Evolutionary conservation across 2,797 vertebrate genomes (phyloP).

Genomic region (Platalea minor): DNA sequence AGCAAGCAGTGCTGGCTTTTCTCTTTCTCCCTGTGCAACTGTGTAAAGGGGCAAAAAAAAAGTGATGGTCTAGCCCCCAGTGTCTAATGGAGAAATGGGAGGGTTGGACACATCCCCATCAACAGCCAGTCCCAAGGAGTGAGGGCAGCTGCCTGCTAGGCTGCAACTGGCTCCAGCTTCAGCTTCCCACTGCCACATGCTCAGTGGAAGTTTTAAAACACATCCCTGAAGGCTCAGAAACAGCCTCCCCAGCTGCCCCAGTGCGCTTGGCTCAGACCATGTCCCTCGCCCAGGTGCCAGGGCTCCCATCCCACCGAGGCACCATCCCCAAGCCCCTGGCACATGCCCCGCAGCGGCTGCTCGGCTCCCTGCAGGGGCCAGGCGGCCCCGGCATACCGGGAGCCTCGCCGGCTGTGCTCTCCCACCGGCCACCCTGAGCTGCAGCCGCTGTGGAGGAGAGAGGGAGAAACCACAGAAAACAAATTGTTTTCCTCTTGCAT

Average conservation of each 20-base stretch:
- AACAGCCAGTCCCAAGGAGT: accelerated
- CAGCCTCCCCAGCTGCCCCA: accelerated
- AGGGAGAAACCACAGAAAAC: background rate
- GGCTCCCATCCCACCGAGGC: accelerated
- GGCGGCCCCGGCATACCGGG: accelerated
- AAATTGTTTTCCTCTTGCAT: background rate
- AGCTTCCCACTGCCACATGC: background rate
- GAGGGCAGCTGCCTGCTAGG: background rate
- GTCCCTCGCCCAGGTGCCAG: accelerated
- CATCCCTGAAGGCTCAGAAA: background rate
- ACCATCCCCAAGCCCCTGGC: accelerated
- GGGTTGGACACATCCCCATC: background rate
- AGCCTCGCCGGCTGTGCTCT: accelerated
- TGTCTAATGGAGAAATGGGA: background rate
- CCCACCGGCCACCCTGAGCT: accelerated
- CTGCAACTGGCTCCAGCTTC: background rate
- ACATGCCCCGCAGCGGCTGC: accelerated
- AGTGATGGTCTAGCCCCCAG: accelerated
- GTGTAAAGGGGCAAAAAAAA: background rate
- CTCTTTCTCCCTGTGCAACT: background rate
- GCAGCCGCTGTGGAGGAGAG: accelerated
- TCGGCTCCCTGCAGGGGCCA: background rate
- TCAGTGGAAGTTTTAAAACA: background rate
- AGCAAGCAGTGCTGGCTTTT: background rate
- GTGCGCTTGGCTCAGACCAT: accelerated